Evolutionary conservation across 2,888 invertebrate species (phyloP).

Genomic region (Ennomos quercinarius): DNA sequence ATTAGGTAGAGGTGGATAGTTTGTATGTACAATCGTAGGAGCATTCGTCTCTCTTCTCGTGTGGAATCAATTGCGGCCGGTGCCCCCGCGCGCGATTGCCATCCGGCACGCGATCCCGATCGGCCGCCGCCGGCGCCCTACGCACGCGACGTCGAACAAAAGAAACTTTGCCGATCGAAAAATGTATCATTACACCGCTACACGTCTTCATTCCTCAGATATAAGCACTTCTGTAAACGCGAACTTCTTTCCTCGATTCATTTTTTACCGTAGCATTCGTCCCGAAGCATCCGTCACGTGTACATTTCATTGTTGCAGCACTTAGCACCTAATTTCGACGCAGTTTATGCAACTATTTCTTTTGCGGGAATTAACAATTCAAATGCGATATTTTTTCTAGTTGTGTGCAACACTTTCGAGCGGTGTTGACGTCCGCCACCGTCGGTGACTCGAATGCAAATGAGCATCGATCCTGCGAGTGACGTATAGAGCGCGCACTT

Average conservation of each 20-base stretch:
- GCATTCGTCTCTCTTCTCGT: constrained; percentile 53
- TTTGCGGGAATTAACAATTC: constrained; percentile 79
- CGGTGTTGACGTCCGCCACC: constrained; percentile 77
- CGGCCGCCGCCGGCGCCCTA: constrained; percentile 57
- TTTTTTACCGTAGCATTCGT: constrained; percentile 16
- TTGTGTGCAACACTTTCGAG: constrained; percentile 78
- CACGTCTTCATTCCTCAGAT: constrained; percentile 52
- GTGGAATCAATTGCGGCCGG: constrained; percentile 78
- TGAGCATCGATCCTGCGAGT: constrained; percentile 79
- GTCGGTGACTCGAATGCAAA: constrained; percentile 79
- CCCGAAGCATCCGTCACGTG: constrained; percentile 26
- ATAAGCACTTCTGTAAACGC: constrained; percentile 41
- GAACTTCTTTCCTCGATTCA: constrained; percentile 24
- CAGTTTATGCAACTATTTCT: constrained; percentile 79
- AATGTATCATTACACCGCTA: constrained; percentile 58
- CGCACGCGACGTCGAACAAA: constrained; percentile 76
- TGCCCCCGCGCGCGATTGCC: constrained; percentile 73
- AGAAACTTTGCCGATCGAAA: constrained; percentile 69
- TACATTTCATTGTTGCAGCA: constrained; percentile 64
- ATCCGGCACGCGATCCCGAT: constrained; percentile 81
- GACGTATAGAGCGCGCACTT: constrained; percentile 80
- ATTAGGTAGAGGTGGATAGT: background rate
- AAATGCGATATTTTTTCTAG: constrained; percentile 77
- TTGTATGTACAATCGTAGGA: constrained; percentile 9
- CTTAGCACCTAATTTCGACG: constrained; percentile 74